A percentile compares a stretch with the other conserved stretches of the same genome.
These are phyloP conservation scores for Tragelaphus buxtoni DNA, from an alignment of 2,113 vertebrate genomes.

Conservation along the genomic window DNA sequence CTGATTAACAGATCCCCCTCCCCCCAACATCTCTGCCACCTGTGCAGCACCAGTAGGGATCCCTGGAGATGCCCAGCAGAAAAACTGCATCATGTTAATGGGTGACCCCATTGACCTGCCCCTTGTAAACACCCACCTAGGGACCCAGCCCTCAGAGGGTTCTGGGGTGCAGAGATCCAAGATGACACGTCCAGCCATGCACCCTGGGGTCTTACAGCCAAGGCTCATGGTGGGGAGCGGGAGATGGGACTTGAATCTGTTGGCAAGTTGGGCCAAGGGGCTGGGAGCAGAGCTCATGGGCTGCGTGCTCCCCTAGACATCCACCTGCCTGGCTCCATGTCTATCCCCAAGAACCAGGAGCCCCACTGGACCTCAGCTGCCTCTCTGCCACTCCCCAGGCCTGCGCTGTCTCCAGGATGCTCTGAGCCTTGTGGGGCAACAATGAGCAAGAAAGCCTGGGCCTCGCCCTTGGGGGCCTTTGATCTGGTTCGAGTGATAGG, in stretches of 20 bases:
- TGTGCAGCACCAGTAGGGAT: background rate
- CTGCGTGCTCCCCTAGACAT: background rate
- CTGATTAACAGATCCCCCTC: background rate
- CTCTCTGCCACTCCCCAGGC: background rate
- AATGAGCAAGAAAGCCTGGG: too few relatives aligned
- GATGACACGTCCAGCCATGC: background rate
- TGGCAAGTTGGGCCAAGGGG: background rate
- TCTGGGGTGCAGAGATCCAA: background rate
- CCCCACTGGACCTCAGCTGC: too few relatives aligned
- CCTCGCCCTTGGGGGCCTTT: background rate
- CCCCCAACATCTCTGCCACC: background rate
- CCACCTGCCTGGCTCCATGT: background rate
- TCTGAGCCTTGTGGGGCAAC: background rate
- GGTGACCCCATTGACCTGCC: background rate
- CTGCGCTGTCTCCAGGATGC: accelerated
- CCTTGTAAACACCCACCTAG: background rate
- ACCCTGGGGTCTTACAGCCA: too few relatives aligned
- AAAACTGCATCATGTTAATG: background rate
- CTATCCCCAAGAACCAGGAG: background rate
- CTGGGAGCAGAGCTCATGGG: background rate
- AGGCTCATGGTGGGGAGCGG: accelerated
- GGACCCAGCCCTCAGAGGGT: background rate
- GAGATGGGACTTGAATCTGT: background rate
- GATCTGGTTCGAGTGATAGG: background rate
- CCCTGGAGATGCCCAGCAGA: background rate